phyloP scores from a whole-genome alignment of 1,140 invertebrate species.

The Drosophila micromelanica region DNA sequence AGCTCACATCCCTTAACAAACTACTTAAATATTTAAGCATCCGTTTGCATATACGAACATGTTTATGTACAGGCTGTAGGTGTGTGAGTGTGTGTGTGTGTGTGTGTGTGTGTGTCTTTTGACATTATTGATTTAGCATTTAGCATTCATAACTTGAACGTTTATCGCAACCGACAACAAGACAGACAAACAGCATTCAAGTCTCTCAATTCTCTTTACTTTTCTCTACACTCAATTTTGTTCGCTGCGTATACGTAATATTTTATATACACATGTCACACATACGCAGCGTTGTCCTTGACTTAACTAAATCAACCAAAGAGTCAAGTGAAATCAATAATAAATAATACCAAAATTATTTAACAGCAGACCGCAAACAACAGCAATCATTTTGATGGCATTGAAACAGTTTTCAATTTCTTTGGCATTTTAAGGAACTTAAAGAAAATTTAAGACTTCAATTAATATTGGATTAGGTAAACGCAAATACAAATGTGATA shows the following conservation, averaged over 20 bases:
- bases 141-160: constrained; percentile 44
- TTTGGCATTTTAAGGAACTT: too few relatives aligned
- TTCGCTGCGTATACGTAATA: constrained; percentile 27
- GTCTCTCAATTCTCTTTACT: background rate
- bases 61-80: constrained; percentile 2
- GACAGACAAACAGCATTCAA: constrained; percentile 1
- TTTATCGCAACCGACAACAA: constrained; percentile 23
- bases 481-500: too few relatives aligned
- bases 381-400: background rate
- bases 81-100: constrained; percentile 3
- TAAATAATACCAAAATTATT: background rate
- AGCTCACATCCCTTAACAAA: constrained; percentile 9
- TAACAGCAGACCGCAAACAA: background rate
- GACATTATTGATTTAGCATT: constrained; percentile 61
- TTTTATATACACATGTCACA: constrained; percentile 5
- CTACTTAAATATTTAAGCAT: constrained; percentile 60
- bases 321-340: constrained; percentile 14
- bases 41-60: constrained; percentile 11
- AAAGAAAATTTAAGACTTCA: too few relatives aligned
- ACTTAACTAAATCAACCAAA: constrained; percentile 3
- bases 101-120: constrained; percentile 26
- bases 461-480: too few relatives aligned
- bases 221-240: background rate
- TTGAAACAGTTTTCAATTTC: too few relatives aligned
- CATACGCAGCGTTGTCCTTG: constrained; percentile 41